Conservation (phyloP, 2,888 invertebrate genomes). For the Megaustenia siamemsis region DNA sequence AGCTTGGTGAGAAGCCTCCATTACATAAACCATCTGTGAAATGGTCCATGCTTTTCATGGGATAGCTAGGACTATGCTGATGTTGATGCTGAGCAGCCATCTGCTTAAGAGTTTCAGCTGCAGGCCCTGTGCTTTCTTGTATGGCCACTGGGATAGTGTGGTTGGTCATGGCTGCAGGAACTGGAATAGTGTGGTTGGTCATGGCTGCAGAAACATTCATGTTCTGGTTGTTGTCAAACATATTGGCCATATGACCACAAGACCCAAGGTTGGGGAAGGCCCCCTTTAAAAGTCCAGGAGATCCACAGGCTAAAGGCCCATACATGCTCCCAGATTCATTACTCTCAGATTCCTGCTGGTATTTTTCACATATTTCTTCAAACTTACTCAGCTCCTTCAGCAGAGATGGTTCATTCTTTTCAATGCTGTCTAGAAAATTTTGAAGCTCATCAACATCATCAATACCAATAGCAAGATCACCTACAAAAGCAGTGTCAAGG, state of each 20-base stretch:
- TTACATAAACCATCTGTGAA: slow-evolving; percentile 58
- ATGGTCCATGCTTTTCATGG: slow-evolving; percentile 69
- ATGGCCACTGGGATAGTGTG: slow-evolving; percentile 52
- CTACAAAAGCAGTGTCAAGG: slow-evolving; percentile 56
- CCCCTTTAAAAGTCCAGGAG: slow-evolving; percentile 62
- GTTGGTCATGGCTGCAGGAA: slow-evolving; percentile 41
- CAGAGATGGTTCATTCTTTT: slow-evolving; percentile 84
- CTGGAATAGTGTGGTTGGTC: slow-evolving; percentile 45
- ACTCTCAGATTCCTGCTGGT: slow-evolving; percentile 65
- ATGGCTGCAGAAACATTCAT: slow-evolving; percentile 41
- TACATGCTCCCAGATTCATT: slow-evolving; percentile 61
- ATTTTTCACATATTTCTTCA: slow-evolving; percentile 67
- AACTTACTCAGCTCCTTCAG: slow-evolving; percentile 71
- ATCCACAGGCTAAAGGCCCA: slow-evolving; percentile 57
- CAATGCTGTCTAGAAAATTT: slow-evolving; percentile 86
- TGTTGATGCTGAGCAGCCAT: slow-evolving; percentile 98
- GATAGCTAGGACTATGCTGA: slow-evolving; percentile 68
- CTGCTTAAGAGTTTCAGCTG: slow-evolving; percentile 95
- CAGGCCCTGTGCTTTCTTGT: slow-evolving; percentile 85
- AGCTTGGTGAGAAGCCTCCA: slow-evolving; percentile 58
- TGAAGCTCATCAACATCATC: slow-evolving; percentile 71
- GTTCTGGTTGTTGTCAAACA: slow-evolving; percentile 55
- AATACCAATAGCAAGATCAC: slow-evolving; percentile 60
- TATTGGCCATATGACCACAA: slow-evolving; percentile 42
- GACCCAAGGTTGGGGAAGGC: slow-evolving; percentile 53